Base-by-base conservation (phyloP, 2,888 invertebrate species). In the Spodoptera picta region DNA sequence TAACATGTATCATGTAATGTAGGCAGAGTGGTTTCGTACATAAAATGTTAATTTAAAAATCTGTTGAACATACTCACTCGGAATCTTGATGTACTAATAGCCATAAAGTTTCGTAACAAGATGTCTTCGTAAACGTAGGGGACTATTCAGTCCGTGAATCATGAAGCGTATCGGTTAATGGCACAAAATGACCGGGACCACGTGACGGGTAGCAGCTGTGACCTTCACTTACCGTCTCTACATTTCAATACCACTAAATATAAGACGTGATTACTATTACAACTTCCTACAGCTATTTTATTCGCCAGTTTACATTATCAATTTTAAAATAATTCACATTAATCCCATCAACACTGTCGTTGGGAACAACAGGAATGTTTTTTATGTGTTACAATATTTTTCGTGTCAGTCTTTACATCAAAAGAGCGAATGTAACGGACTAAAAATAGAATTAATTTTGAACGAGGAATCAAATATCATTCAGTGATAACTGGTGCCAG, bases 371-470 rank as follows among this genome's bases (percentile, higher is more conserved):
- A 23, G 31, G 49, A 60, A 65, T 31, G 56, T 60, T 66, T 67
- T 70, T 65, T 62, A 56, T 65, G 43, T 57, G 54, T 66, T 59
- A 68, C 71, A 73, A 69, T 79, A 76, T 79, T 69, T 81, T 64
- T 69, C 61, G 14, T 77, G 80, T 65, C 80, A 70, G 68, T 56
- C 54, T 52, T 73, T 65, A 70, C 73, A 80, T 68, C 80, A 81
- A 79, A 84, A 79, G 79, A 66, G 62, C 73, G 77, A 83, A 87
- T 87, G 86, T 86, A 86, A 87, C 82, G 72, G 65, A 69, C 85
- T 92, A 92, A 91, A 91, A 87, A 89, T 91, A 93, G 90, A 91
- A 85, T 88, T 87, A 88, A 91, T 90, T 91, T 91, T 83, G 86
- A 85, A 87, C 81, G 83, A 81, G 82, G 89, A 88, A 92, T 92